Base-by-base conservation (phyloP, 2,888 invertebrate species). In the Drosophila aldrichi region DNA sequence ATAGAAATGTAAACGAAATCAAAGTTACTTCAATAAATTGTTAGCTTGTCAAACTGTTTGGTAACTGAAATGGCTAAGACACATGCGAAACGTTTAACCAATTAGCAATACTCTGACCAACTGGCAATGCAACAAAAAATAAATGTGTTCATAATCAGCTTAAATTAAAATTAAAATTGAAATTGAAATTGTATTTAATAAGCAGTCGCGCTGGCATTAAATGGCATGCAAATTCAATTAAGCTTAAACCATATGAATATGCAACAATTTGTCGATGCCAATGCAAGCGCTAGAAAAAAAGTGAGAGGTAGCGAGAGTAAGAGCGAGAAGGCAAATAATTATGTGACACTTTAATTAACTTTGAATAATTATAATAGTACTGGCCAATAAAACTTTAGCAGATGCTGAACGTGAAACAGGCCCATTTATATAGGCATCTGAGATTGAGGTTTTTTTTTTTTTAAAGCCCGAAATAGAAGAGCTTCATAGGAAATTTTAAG, bases 71-170 rank as follows among this genome's bases (percentile, higher is more conserved):
- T 16, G 18, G 14, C 49, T 32, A 2, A 9, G 32, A 32, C 2
- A 9, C 20, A 20, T 43, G 9, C 36, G n/a, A 58, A 18, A 25
- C 25, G 14, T n/a, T n/a, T 20, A n/a, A n/a, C 16, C 10, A 12
- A 43, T 32, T 51, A 9, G 18, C 34, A 70, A 20, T 60, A 9
- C 43, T 32, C 36, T 44, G 7, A 2, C 10, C 41, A 32, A 40
- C 55, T 58, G 38, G 12, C 12, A 49, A 49, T 36, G 49, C 29
- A 57, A 41, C 29, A 29, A 41, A 55, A 56, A 8, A 18, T n/a
- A 12, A 6, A 54, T 74, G 40, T 56, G 55, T 2, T 14, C 38
- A 63, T 74, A 77, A 77, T 65, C 77, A 67, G 74, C 67, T 70
- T 70, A 51, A 77, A 64, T 66, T 22, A 65, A 54, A 77, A 64